phyloP scores from a whole-genome alignment of 1,140 invertebrate species.

The Camponotus vicinus region DNA sequence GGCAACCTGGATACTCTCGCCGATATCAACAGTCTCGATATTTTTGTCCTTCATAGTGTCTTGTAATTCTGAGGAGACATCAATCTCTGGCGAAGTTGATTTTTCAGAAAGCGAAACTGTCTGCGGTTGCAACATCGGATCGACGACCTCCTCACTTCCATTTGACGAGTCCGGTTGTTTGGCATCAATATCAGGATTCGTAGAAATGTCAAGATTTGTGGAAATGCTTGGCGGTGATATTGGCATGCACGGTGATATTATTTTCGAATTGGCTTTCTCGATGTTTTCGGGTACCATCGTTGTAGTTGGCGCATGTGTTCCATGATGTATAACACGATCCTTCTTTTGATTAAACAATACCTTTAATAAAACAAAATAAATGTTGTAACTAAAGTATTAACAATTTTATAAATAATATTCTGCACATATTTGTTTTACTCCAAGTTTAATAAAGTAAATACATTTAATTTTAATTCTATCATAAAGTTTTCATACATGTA shows the following conservation, averaged over 20 bases:
- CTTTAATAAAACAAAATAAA: conserved; percentile 62
- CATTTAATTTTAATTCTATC: background rate
- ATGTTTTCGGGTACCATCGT: conserved; percentile 17
- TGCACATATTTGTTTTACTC: background rate
- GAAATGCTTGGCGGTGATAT: conserved; percentile 27
- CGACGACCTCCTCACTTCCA: conserved; percentile 13
- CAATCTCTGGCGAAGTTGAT: background rate
- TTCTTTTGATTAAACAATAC: conserved; percentile 79
- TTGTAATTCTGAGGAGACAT: conserved; percentile 9
- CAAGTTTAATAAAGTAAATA: background rate
- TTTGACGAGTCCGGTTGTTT: conserved; percentile 73
- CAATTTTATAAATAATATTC: background rate
- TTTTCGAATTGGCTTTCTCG: background rate
- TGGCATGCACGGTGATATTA: background rate
- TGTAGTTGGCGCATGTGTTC: conserved; percentile 12
- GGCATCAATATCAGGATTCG: conserved; percentile 37
- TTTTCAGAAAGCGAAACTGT: conserved; percentile 6
- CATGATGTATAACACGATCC: conserved; percentile 63
- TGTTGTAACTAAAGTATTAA: background rate
- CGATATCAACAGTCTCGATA: background rate
- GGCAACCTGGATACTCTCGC: conserved; percentile 79
- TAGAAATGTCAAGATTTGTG: background rate
- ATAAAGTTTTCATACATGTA: background rate
- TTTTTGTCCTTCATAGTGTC: background rate
- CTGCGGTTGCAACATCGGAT: background rate